Evolutionary conservation across 2,888 invertebrate genomes (phyloP).

Genomic region (Tetheella fluctuosa): DNA sequence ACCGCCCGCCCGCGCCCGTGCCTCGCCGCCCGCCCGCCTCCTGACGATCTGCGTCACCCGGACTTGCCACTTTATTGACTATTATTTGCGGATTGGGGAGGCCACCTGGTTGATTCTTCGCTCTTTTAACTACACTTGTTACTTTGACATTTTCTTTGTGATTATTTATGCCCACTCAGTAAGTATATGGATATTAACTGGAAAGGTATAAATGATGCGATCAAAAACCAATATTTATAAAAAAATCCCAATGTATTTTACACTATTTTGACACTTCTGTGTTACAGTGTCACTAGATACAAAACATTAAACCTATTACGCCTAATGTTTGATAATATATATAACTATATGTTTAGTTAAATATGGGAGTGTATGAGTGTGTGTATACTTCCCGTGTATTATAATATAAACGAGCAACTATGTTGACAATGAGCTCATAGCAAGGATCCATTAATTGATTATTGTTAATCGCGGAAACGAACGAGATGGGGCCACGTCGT

Average conservation of each 20-base stretch:
- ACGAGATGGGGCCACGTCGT: slow-evolving; percentile 36
- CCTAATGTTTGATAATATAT: too few species aligned
- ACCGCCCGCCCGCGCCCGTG: slow-evolving; percentile 54
- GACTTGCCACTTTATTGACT: slow-evolving; percentile 62
- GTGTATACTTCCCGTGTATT: neutral
- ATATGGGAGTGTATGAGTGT: neutral
- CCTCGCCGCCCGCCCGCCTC: slow-evolving; percentile 42
- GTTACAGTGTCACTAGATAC: too few species aligned
- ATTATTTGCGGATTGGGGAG: slow-evolving; percentile 69
- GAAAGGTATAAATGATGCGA: neutral
- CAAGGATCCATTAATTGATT: slow-evolving; percentile 26
- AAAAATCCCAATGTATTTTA: too few species aligned
- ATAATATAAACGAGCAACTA: neutral
- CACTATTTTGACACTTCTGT: too few species aligned
- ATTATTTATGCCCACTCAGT: neutral
- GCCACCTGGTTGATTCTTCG: slow-evolving; percentile 57
- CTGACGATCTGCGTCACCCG: slow-evolving; percentile 66
- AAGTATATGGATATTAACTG: neutral
- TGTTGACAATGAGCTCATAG: slow-evolving; percentile 5
- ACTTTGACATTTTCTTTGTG: slow-evolving; percentile 32
- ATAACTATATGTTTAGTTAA: too few species aligned
- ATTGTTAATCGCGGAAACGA: slow-evolving; percentile 55
- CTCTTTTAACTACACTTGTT: slow-evolving; percentile 36
- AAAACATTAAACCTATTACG: too few species aligned
- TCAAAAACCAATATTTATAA: too few species aligned